phyloP scores from a whole-genome alignment of 2,888 invertebrate genomes.

The Drosophila robusta region DNA sequence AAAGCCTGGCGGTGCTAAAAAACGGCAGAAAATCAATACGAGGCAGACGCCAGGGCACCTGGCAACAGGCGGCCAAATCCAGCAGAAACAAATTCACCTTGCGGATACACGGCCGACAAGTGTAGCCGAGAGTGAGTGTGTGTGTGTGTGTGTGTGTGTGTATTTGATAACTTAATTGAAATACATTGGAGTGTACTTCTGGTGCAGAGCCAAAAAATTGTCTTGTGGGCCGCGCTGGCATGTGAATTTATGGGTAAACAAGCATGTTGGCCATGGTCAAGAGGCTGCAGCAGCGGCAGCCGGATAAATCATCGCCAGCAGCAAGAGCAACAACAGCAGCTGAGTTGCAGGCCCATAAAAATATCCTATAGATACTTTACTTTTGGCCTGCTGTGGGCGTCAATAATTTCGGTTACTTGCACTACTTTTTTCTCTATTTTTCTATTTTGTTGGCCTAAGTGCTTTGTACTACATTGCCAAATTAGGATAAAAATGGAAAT shows the following conservation, averaged over 20 bases:
- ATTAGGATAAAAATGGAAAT: conserved; percentile 35
- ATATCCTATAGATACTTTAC: conserved; percentile 27
- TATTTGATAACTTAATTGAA: conserved; percentile 80
- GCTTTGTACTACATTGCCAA: conserved; percentile 48
- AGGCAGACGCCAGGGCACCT: conserved; percentile 64
- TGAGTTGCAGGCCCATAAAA: conserved; percentile 39
- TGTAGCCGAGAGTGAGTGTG: conserved; percentile 19
- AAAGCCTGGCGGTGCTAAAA: conserved; percentile 36
- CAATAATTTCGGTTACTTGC: conserved; percentile 48
- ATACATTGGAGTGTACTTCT: conserved; percentile 66
- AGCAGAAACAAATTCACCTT: conserved; percentile 40
- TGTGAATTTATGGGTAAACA: conserved; percentile 71
- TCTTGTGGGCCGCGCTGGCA: conserved; percentile 33
- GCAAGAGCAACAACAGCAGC: conserved; percentile 6
- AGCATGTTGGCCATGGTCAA: conserved; percentile 68
- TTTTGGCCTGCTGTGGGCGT: conserved; percentile 33
- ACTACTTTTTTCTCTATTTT: conserved; percentile 5
- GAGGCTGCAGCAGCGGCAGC: conserved; percentile 36
- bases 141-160: conserved; percentile 25
- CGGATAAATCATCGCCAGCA: conserved; percentile 47
- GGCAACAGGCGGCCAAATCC: conserved; percentile 62
- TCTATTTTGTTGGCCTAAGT: conserved; percentile 26
- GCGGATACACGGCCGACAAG: conserved; percentile 39
- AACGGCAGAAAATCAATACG: conserved; percentile 67
- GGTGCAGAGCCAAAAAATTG: conserved; percentile 59